phyloP scores from a whole-genome alignment of 1,140 invertebrate species.

The Drosophila watanabei region DNA sequence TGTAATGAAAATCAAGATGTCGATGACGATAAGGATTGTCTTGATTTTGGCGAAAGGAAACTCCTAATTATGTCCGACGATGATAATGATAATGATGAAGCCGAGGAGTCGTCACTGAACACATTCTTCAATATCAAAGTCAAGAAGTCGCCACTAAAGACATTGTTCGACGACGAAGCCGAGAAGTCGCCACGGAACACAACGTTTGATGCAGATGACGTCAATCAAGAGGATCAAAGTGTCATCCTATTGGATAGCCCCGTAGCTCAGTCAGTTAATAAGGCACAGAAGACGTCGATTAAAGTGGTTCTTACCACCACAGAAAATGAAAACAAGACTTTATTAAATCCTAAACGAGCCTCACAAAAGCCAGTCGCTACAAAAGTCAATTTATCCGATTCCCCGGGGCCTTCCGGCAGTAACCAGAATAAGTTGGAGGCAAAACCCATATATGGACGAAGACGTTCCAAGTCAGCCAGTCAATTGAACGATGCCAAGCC shows the following conservation, averaged over 20 bases:
- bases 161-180: conserved; percentile 9
- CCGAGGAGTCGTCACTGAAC: conserved; percentile 23
- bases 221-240: background rate
- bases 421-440: background rate
- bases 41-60: conserved; percentile 45
- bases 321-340: conserved; percentile 16
- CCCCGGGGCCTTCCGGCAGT: background rate
- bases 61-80: conserved; percentile 52
- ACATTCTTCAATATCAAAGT: background rate
- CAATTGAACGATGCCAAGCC: conserved; percentile 10
- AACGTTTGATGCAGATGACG: conserved; percentile 55
- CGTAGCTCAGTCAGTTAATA: background rate
- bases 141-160: conserved; percentile 25
- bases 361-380: conserved; percentile 14
- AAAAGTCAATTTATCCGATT: conserved; percentile 18
- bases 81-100: conserved; percentile 38
- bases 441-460: background rate
- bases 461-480: conserved; percentile 63
- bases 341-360: conserved; percentile 12
- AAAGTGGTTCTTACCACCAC: conserved; percentile 51
- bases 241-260: conserved; percentile 13
- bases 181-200: conserved; percentile 25
- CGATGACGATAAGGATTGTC: background rate
- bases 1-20: no score
- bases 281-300: conserved; percentile 17